Base-by-base conservation (phyloP, 2,888 invertebrate genomes). In the Brassicogethes aeneus region DNA sequence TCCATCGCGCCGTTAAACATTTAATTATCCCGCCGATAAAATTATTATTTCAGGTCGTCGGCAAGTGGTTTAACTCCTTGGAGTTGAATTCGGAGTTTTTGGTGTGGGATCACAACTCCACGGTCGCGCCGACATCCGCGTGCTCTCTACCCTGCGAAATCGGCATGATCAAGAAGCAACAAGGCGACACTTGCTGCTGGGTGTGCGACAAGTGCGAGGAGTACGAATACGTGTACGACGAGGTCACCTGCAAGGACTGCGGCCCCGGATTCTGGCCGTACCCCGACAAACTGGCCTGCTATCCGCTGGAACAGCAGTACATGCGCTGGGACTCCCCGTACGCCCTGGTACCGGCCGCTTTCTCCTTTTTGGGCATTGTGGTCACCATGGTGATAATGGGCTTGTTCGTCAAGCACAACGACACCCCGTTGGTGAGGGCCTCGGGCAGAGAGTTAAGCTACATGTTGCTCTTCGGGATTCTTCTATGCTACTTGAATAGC, bases 121-220 rank as follows among this genome's bases (percentile, higher is more conserved):
- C 65, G 52, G 72, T 70, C 10, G 65, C 74, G 40, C 83, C 84
- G 3, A 71, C 71, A 30, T 85, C 83, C 1, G 78, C 80, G 1
- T 85, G 85, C 56, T 81, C 80, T 31, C 64, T 78, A 41, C 82
- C 83, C 3, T 85, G 85, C 60, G 70, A 69, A 45, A 69, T 73
- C 17, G 83, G 83, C 34, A 76, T 81, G 71, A 76, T 80, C 45
- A 79, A 79, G 55, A 80, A 76, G 61, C 78, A 80, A 65, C 76
- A 76, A 69, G 78, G 77, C 3, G 79, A 80, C 61, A 76, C 76
- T 33, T 85, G 85, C 65, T 85, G 85, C 65, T 85, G 86, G 86
- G 80, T 82, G 15, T 86, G 85, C 60, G 78, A 82, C 54, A 75
- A 74, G 42, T 85, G 86, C 61, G 77, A 80, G 55, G 74, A 75